Percentiles rank a stretch among this genome's conserved stretches.
These are phyloP conservation scores for Cynodonichthys magdalenae DNA, from an alignment of 2,797 vertebrate genomes.

Conservation along the genomic window DNA sequence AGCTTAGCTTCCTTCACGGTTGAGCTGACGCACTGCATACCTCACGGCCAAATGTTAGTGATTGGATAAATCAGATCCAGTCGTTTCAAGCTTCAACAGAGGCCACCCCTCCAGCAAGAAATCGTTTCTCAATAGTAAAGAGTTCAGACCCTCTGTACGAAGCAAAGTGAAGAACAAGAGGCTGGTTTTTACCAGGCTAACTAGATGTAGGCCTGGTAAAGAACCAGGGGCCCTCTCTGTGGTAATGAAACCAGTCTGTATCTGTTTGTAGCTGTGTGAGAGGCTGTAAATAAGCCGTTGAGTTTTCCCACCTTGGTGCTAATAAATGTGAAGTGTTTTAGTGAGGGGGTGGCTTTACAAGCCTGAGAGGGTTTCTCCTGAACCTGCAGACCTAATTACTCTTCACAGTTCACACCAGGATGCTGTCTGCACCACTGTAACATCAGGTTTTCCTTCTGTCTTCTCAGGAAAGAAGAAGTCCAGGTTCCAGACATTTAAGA, in stretches of 20 bases:
- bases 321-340: slow-evolving; percentile 41
- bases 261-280: slow-evolving; percentile 27
- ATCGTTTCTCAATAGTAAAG: no score
- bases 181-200: no score
- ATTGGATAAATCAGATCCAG: no score
- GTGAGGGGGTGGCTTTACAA: slow-evolving; percentile 40
- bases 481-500: slow-evolving; percentile 92
- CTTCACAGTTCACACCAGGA: background rate
- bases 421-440: background rate
- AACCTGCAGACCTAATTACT: slow-evolving; percentile 39
- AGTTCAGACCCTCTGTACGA: no score
- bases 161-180: no score
- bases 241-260: background rate
- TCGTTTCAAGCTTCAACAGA: no score
- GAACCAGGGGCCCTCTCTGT: no score
- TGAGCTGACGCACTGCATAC: no score
- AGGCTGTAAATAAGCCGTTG: slow-evolving; percentile 19
- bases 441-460: slow-evolving; percentile 2
- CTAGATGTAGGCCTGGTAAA: no score
- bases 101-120: no score
- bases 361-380: slow-evolving; percentile 44
- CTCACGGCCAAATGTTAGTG: no score
- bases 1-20: no score
- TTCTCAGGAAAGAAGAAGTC: slow-evolving; percentile 91
- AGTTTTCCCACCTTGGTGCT: slow-evolving; percentile 58